Conservation (phyloP, 2,113 vertebrate species). For the Bujurquina vittata region DNA sequence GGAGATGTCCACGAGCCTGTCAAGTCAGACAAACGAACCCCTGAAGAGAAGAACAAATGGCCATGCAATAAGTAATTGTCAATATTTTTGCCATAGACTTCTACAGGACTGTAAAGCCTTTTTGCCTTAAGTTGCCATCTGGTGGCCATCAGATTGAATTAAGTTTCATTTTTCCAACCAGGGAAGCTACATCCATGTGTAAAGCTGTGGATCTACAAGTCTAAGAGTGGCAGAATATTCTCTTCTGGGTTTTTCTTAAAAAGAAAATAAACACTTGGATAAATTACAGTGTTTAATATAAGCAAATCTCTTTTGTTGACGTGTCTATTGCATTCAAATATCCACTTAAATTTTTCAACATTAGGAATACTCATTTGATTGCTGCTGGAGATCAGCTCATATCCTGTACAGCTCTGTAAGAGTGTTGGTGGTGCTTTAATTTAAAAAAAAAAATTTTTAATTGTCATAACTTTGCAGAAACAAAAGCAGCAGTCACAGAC, state of each 20-base stretch:
- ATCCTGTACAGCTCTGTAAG: neutral
- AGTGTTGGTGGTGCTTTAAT: neutral
- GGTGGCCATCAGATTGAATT: neutral
- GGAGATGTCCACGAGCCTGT: slow-evolving; percentile 51
- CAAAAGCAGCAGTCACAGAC: slow-evolving; percentile 61
- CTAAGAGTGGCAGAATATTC: fast-evolving
- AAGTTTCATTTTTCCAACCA: neutral
- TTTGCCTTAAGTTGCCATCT: neutral
- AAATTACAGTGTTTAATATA: too few species aligned
- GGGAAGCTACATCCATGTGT: neutral
- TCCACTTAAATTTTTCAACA: neutral
- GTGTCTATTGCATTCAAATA: neutral
- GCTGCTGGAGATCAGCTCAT: neutral
- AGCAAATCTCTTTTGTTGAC: neutral
- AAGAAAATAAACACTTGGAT: neutral
- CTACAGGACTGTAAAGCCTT: neutral
- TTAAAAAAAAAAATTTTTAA: too few species aligned
- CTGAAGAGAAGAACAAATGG: slow-evolving; percentile 44
- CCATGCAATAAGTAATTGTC: slow-evolving; percentile 58
- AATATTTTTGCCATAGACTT: too few species aligned
- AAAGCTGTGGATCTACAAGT: neutral
- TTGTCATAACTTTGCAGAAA: slow-evolving; percentile 55
- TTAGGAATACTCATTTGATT: too few species aligned
- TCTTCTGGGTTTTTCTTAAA: neutral
- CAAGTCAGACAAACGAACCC: slow-evolving; percentile 4